phyloP scores from a whole-genome alignment of 2,888 invertebrate species.

The Octodonta nipae region DNA sequence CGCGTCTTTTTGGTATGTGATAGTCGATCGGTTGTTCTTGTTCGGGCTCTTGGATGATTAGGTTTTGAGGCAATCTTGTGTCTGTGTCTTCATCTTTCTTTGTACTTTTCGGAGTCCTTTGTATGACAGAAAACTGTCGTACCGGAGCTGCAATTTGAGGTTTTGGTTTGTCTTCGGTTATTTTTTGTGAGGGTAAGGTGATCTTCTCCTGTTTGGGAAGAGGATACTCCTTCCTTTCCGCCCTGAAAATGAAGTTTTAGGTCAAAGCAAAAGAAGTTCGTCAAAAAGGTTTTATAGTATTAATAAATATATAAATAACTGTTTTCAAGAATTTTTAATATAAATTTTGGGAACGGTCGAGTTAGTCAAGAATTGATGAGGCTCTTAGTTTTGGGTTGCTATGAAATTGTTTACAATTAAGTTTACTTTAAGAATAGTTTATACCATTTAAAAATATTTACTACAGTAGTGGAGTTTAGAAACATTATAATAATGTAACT shows the following conservation, averaged over 20 bases:
- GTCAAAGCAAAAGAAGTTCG: constrained; percentile 34
- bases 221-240: constrained; percentile 68
- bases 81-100: constrained; percentile 29
- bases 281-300: too few relatives aligned
- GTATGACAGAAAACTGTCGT: constrained; percentile 31
- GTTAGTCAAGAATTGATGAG: too few relatives aligned
- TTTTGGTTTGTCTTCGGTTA: constrained; percentile 37
- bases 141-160: constrained; percentile 30
- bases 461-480: too few relatives aligned
- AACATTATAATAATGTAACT: too few relatives aligned
- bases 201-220: constrained; percentile 44
- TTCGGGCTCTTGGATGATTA: constrained; percentile 24
- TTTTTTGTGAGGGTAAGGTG: constrained; percentile 47
- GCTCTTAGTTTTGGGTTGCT: too few relatives aligned
- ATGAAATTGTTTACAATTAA: too few relatives aligned
- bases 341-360: too few relatives aligned
- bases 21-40: constrained; percentile 77
- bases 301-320: too few relatives aligned
- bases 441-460: too few relatives aligned
- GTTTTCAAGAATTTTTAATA: too few relatives aligned
- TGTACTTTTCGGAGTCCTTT: constrained; percentile 44
- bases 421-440: too few relatives aligned
- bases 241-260: too few relatives aligned
- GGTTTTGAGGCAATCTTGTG: constrained; percentile 19
- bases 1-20: constrained; percentile 68